phyloP scores from a whole-genome alignment of 1,140 invertebrate species.

The Spodoptera frugiperda region DNA sequence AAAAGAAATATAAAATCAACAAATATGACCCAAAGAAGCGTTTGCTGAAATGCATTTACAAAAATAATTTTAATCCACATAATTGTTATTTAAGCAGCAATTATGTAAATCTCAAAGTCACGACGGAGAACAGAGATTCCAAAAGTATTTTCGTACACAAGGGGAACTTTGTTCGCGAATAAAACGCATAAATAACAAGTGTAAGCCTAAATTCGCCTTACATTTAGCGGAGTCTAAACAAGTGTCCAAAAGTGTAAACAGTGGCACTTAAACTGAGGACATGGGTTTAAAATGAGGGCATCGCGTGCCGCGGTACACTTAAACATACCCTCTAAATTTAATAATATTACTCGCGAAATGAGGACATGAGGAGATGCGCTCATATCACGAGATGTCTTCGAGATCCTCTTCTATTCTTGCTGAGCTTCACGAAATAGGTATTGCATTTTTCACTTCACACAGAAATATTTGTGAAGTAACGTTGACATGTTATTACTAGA shows the following conservation, averaged over 20 bases:
- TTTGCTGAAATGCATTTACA: no score
- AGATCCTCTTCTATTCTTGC: conserved; percentile 5
- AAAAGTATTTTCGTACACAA: not conserved
- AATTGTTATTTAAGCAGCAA: not conserved
- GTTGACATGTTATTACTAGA: conserved; percentile 12
- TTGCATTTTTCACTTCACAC: conserved; percentile 20
- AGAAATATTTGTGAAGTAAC: conserved; percentile 13
- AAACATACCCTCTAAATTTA: conserved; percentile 19
- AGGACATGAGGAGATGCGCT: conserved; percentile 24
- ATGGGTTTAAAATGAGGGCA: conserved; percentile 28
- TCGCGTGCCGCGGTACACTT: conserved; percentile 15
- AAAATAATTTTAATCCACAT: no score
- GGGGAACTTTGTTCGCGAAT: conserved; percentile 2
- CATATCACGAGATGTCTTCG: conserved; percentile 18
- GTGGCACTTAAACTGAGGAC: conserved; percentile 3
- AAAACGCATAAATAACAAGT: conserved; percentile 15
- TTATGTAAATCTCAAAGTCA: not conserved
- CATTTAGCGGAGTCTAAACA: conserved; percentile 16
- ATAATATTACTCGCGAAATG: conserved; percentile 30
- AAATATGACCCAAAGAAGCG: no score
- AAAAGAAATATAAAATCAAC: no score
- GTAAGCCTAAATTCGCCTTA: conserved; percentile 13
- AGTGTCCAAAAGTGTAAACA: conserved; percentile 31
- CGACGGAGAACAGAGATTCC: not conserved
- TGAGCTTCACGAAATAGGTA: conserved; percentile 3